These are phyloP conservation scores for Listronotus oregonensis DNA, from an alignment of 1,140 invertebrate species.

Conservation along the genomic window DNA sequence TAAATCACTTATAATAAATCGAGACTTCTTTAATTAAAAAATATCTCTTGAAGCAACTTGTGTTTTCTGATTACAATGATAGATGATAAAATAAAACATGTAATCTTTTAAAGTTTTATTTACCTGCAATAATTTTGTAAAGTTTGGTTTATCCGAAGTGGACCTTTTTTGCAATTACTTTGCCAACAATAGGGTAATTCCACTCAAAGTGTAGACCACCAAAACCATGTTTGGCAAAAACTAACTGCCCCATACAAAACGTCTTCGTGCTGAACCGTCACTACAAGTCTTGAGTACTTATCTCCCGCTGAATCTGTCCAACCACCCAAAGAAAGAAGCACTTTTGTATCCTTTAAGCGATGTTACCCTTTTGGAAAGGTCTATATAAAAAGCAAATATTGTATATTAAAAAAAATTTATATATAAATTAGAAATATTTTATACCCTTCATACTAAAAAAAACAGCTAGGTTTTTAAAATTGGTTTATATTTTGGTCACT, in stretches of 20 bases:
- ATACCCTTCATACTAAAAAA: no score
- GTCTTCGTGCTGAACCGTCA: slow-evolving; percentile 65
- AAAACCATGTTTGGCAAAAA: slow-evolving; percentile 73
- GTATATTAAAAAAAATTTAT: no score
- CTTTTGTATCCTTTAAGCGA: slow-evolving; percentile 67
- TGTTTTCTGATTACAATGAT: no score
- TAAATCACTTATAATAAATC: no score
- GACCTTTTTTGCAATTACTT: slow-evolving; percentile 82
- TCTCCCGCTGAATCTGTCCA: slow-evolving; percentile 74
- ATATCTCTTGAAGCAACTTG: no score
- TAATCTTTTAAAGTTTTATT: background rate
- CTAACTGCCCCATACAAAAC: slow-evolving; percentile 70
- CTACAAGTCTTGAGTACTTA: slow-evolving; percentile 82
- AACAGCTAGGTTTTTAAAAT: no score
- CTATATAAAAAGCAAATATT: slow-evolving; percentile 54
- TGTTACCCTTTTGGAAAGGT: slow-evolving; percentile 65
- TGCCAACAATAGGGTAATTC: slow-evolving; percentile 92
- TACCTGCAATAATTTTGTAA: slow-evolving; percentile 74
- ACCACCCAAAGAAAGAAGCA: slow-evolving; percentile 72
- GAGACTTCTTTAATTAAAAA: no score
- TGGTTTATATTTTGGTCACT: no score
- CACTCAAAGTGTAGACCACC: slow-evolving; percentile 85
- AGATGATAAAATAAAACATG: no score
- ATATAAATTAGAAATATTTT: no score
- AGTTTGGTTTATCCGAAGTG: slow-evolving; percentile 77